Evolutionary conservation across 2,797 vertebrate genomes (phyloP).

Genomic region (Semotilus atromaculatus): DNA sequence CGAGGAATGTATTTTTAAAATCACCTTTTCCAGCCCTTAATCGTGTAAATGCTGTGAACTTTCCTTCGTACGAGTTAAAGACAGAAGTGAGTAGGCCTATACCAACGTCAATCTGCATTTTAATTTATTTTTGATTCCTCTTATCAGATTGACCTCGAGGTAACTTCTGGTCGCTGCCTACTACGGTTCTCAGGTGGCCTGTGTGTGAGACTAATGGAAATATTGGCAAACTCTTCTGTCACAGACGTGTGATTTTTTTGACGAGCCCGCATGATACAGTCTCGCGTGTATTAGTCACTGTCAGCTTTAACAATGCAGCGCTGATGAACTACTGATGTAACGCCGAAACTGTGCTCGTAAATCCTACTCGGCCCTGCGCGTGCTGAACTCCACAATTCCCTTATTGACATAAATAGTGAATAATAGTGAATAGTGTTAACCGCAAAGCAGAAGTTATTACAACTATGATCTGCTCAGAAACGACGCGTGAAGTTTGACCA

Average conservation of each 20-base stretch:
- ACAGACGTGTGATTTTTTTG: conserved; percentile 32
- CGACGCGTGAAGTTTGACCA: not conserved
- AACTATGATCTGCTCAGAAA: not conserved
- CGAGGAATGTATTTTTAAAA: not conserved
- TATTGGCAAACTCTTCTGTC: conserved; percentile 46
- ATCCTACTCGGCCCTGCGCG: not conserved
- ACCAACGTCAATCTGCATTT: not conserved
- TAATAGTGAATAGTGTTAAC: not conserved
- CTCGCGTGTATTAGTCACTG: conserved; percentile 54
- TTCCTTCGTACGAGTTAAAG: not conserved
- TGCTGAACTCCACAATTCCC: not conserved
- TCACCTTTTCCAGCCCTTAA: not conserved
- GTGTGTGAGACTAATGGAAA: conserved; percentile 22
- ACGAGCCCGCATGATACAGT: conserved; percentile 15
- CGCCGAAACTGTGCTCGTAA: not conserved
- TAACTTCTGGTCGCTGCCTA: conserved; percentile 7
- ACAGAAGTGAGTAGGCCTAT: not conserved
- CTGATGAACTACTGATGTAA: conserved; percentile 49
- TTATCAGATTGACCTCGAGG: conserved; percentile 9
- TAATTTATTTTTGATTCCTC: not conserved
- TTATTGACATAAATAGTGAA: not conserved
- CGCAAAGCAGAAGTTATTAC: not conserved
- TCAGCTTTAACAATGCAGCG: conserved; percentile 53
- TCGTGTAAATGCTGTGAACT: not conserved
- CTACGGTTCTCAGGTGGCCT: not conserved